Evolutionary conservation across 1,140 invertebrate species (phyloP).

Genomic region (Papilio machaon): DNA sequence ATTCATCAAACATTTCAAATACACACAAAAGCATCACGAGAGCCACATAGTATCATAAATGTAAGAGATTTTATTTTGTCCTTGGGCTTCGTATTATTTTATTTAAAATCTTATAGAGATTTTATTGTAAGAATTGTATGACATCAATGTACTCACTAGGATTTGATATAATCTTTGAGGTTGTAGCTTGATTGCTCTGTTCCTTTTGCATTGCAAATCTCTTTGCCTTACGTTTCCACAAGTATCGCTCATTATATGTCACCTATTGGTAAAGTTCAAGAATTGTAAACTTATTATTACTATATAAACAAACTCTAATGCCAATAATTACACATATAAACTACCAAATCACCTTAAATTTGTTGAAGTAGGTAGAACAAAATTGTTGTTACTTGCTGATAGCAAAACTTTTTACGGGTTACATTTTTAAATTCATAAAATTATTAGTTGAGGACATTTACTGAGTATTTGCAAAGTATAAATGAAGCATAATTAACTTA

Average conservation of each 20-base stretch:
- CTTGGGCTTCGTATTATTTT: too few relatives aligned
- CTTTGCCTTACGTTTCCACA: slow-evolving; percentile 90
- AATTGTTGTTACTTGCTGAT: background rate
- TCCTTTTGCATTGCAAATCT: slow-evolving; percentile 72
- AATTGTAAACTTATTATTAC: background rate
- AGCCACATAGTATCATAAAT: too few relatives aligned
- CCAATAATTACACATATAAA: background rate
- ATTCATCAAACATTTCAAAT: too few relatives aligned
- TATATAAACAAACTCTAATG: too few relatives aligned
- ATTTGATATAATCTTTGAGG: slow-evolving; percentile 70
- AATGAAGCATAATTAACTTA: slow-evolving; percentile 63
- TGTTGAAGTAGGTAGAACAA: background rate
- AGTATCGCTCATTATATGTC: slow-evolving; percentile 81
- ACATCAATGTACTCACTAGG: slow-evolving; percentile 55
- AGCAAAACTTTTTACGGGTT: too few relatives aligned
- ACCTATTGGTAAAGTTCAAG: slow-evolving; percentile 57
- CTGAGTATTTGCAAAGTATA: background rate
- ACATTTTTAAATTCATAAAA: background rate
- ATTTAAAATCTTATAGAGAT: too few relatives aligned
- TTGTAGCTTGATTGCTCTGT: slow-evolving; percentile 54
- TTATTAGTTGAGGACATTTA: too few relatives aligned
- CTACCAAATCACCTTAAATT: too few relatives aligned
- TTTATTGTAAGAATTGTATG: too few relatives aligned
- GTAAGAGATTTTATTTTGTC: too few relatives aligned
- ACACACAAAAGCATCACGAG: too few relatives aligned